Percentiles rank a stretch among this genome's conserved stretches.
These are phyloP conservation scores for Crypturellus tataupa DNA, from an alignment of 2,797 vertebrate genomes.

Conservation along the genomic window DNA sequence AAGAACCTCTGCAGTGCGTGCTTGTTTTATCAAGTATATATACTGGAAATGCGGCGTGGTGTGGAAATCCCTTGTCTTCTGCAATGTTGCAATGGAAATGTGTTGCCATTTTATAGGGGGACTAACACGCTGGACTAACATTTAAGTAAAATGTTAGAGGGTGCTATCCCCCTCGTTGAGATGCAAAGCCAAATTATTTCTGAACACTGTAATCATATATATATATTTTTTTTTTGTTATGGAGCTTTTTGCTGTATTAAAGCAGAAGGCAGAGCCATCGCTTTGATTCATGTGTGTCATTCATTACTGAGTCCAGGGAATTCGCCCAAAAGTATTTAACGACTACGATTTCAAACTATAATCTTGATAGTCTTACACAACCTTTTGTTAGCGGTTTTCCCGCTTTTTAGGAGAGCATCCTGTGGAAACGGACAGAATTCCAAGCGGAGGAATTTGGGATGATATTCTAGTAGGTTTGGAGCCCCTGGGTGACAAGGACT, in stretches of 20 bases:
- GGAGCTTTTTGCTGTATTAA: neutral
- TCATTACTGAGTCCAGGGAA: neutral
- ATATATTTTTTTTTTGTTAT: slow-evolving; percentile 24
- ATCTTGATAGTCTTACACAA: neutral
- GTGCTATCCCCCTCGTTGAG: neutral
- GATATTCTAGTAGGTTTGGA: neutral
- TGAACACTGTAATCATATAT: neutral
- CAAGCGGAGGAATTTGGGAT: neutral
- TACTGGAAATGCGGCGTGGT: neutral
- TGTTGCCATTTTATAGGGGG: neutral
- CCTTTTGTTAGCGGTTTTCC: neutral
- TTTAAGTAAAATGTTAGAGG: neutral
- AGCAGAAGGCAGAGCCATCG: neutral
- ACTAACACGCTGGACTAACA: neutral
- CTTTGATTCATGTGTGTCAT: neutral
- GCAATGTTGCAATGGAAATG: neutral
- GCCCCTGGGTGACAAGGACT: neutral
- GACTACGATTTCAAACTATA: neutral
- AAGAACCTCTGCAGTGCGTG: neutral
- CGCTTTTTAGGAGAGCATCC: neutral
- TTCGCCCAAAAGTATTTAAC: neutral
- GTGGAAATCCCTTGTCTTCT: neutral
- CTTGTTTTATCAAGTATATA: neutral
- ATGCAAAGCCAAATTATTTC: neutral
- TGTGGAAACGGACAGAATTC: neutral